These are phyloP conservation scores for Daktulosphaira vitifoliae DNA, from an alignment of 1,140 invertebrate species.

Conservation along the genomic window DNA sequence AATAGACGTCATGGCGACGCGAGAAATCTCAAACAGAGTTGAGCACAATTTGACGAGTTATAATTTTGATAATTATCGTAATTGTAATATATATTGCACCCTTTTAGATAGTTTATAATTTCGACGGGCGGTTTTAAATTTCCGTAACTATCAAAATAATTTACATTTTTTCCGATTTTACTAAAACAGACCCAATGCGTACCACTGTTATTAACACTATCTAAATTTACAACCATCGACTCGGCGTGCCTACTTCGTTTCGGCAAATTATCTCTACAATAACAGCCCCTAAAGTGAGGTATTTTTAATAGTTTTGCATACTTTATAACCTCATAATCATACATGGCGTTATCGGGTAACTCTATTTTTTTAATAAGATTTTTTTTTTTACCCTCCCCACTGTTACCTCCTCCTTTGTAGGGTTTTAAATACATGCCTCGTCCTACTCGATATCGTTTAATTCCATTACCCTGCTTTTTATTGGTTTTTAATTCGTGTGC, in stretches of 20 bases:
- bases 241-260: neutral
- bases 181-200: too few species aligned
- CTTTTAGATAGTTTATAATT: too few species aligned
- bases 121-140: neutral
- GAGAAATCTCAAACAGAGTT: too few species aligned
- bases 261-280: neutral
- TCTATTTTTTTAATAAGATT: neutral
- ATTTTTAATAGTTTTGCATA: neutral
- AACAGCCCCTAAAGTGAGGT: neutral
- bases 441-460: neutral
- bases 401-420: neutral
- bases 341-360: neutral
- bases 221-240: neutral
- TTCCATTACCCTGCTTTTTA: too few species aligned
- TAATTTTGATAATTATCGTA: constrained; percentile 8
- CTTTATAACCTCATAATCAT: neutral
- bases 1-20: too few species aligned
- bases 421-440: neutral
- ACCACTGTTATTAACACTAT: too few species aligned
- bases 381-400: too few species aligned
- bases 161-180: neutral
- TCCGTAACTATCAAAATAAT: neutral
- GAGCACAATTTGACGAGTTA: neutral
- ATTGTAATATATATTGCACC: constrained; percentile 9
- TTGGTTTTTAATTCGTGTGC: neutral